Percentiles rank a stretch among this genome's conserved stretches.
phyloP scores from a whole-genome alignment of 1,140 invertebrate species.

The Amyelois transitella region DNA sequence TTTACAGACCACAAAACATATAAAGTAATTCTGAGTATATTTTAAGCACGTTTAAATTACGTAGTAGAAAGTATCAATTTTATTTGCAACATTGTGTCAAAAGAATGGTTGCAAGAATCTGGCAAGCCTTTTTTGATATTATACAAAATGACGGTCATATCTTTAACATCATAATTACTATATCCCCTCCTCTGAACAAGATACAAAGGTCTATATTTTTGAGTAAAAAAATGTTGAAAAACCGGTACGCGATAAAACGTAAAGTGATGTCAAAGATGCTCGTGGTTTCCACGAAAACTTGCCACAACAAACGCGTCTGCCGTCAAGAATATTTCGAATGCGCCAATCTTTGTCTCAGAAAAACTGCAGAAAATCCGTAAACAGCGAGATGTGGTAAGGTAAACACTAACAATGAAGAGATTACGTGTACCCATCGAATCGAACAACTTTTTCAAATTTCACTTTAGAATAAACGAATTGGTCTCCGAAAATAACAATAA shows the following conservation, averaged over 20 bases:
- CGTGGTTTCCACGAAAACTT: conserved; percentile 1
- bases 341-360: conserved; percentile 22
- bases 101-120: background rate
- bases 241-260: background rate
- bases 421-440: no score
- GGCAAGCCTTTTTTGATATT: background rate
- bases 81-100: background rate
- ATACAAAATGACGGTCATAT: background rate
- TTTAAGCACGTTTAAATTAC: background rate
- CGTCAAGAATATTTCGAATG: conserved; percentile 1
- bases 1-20: conserved; percentile 1
- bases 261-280: background rate
- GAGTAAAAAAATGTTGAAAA: background rate
- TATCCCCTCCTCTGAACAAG: background rate
- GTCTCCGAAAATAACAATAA: conserved; percentile 7
- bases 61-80: background rate
- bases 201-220: background rate
- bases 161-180: background rate
- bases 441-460: conserved; percentile 8
- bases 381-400: conserved; percentile 13
- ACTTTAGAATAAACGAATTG: conserved; percentile 3
- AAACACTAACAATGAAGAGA: conserved; percentile 25
- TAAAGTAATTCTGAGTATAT: background rate
- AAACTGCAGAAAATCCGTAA: conserved; percentile 25
- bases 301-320: background rate